These are phyloP conservation scores for Clivina fossor DNA, from an alignment of 2,888 invertebrate genomes.

Conservation along the genomic window DNA sequence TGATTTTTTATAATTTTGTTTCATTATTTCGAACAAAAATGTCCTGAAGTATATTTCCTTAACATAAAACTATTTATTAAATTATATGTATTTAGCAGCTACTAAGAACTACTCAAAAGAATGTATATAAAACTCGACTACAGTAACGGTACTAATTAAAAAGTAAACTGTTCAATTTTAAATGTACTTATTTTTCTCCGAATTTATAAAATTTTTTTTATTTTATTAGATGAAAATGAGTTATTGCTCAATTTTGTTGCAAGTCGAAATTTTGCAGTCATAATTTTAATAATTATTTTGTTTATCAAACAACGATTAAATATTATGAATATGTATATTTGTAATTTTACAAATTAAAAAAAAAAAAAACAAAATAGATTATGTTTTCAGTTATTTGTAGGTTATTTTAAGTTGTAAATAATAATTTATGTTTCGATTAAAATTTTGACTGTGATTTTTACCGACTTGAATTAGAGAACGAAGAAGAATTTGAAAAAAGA, in stretches of 20 bases:
- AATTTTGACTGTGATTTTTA: neutral
- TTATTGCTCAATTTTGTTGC: conserved; percentile 30
- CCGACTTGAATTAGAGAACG: no score
- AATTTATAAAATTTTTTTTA: conserved; percentile 13
- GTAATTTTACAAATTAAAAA: no score
- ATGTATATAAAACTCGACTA: conserved; percentile 28
- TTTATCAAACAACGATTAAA: no score
- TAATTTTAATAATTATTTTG: no score
- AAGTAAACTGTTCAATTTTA: neutral
- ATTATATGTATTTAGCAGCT: conserved; percentile 15
- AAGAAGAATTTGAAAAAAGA: no score
- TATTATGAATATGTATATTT: no score
- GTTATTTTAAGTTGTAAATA: no score
- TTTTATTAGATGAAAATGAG: conserved; percentile 19
- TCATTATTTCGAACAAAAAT: conserved; percentile 20
- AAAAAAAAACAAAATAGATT: no score
- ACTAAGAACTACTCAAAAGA: conserved; percentile 9
- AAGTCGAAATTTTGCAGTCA: no score
- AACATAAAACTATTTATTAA: conserved; percentile 22
- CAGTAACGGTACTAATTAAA: conserved; percentile 32
- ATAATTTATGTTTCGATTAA: no score
- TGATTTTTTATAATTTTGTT: conserved; percentile 19
- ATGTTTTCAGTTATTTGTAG: no score
- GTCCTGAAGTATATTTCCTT: conserved; percentile 28
- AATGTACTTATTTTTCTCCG: conserved; percentile 21